Evolutionary conservation across 2,113 vertebrate genomes (phyloP).

Genomic region (Rana temporaria): DNA sequence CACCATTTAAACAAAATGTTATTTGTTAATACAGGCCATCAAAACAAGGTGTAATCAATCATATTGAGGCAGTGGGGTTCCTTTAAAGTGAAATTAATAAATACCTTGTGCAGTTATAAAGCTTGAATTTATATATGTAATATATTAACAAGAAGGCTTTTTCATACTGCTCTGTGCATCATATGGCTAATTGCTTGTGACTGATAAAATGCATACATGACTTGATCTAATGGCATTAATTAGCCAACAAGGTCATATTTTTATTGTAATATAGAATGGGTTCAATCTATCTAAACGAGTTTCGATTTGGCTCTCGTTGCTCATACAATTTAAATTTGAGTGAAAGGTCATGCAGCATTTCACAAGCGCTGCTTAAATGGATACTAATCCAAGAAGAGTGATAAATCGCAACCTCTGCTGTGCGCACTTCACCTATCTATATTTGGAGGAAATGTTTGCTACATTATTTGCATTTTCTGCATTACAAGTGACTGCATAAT

Average conservation of each 20-base stretch:
- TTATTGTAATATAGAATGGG: neutral
- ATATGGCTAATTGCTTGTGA: neutral
- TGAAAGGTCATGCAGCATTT: constrained; percentile 39
- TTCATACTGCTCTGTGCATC: neutral
- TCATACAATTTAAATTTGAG: constrained; percentile 10
- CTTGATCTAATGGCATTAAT: constrained; percentile 10
- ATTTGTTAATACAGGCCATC: too few species aligned
- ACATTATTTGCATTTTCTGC: neutral
- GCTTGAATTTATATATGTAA: too few species aligned
- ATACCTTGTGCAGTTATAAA: too few species aligned
- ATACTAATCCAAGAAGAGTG: constrained; percentile 20
- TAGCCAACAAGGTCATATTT: constrained; percentile 24
- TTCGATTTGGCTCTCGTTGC: constrained; percentile 12
- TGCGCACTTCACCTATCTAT: neutral
- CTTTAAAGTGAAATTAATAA: too few species aligned
- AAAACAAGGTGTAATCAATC: too few species aligned
- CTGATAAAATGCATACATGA: neutral
- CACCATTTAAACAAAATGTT: too few species aligned
- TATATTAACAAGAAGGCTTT: too few species aligned
- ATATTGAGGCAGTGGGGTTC: too few species aligned
- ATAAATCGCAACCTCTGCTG: neutral
- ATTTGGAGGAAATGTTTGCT: neutral
- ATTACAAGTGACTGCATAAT: too few species aligned
- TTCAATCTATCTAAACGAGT: neutral
- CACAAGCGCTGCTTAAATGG: constrained; percentile 21